A percentile compares a stretch with the other conserved stretches of the same genome.
Conservation (phyloP, 2,888 invertebrate species). For the Conomelus anceps region DNA sequence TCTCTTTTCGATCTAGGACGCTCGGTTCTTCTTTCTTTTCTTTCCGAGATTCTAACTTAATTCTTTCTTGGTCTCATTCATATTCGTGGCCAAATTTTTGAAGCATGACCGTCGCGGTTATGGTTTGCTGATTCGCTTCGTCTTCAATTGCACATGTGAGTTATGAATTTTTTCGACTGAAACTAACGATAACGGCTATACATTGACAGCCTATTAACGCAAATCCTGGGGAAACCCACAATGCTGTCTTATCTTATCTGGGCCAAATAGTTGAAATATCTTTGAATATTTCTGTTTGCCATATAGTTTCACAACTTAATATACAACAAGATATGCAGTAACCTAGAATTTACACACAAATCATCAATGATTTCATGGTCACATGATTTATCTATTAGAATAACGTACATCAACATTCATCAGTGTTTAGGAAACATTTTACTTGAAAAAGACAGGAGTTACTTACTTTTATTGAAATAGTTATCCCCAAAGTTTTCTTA, state of each 20-base stretch:
- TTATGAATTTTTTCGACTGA: neutral
- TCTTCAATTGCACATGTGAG: neutral
- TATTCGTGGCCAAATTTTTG: neutral
- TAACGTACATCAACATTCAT: neutral
- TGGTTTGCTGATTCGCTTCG: neutral
- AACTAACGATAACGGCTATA: neutral
- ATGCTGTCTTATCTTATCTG: neutral
- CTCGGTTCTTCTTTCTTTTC: neutral
- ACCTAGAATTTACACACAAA: neutral
- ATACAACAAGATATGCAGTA: neutral
- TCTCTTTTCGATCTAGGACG: slow-evolving; percentile 3
- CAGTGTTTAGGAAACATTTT: neutral
- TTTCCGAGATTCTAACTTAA: neutral
- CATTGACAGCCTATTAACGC: neutral
- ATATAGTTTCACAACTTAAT: neutral
- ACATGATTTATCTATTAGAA: neutral
- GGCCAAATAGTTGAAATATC: neutral
- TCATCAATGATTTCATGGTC: neutral
- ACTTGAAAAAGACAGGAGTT: neutral
- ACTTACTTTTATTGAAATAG: neutral
- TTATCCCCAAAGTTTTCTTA: neutral
- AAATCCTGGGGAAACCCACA: neutral
- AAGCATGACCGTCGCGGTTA: neutral
- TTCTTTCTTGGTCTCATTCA: neutral
- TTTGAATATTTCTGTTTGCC: neutral